Percentiles rank a stretch among this genome's conserved stretches.
phyloP scores from a whole-genome alignment of 2,113 vertebrate species.

The Hystrix brachyura region DNA sequence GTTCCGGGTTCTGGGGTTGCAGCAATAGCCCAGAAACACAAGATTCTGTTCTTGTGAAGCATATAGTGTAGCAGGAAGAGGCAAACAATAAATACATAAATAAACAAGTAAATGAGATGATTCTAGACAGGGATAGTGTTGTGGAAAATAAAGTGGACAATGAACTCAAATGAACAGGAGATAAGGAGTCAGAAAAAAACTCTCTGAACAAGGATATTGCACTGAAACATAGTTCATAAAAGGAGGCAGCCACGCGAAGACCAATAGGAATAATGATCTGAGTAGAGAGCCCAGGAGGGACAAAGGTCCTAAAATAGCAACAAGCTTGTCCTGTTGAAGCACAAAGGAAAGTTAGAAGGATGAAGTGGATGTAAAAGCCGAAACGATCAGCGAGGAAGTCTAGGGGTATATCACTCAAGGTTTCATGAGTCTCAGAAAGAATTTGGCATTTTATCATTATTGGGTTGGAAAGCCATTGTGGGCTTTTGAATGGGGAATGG shows the following conservation, averaged over 20 bases:
- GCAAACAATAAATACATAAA: background rate
- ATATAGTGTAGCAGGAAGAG: background rate
- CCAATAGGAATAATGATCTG: background rate
- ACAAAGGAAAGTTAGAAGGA: background rate
- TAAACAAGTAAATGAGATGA: background rate
- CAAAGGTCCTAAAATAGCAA: background rate
- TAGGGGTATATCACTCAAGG: background rate
- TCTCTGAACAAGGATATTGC: background rate
- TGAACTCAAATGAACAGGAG: background rate
- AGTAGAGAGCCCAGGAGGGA: background rate
- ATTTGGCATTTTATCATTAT: background rate
- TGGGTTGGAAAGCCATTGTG: background rate
- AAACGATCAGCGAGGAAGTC: background rate
- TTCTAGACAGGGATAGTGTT: background rate
- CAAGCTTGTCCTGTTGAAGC: background rate
- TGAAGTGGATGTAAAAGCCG: background rate
- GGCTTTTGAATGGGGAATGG: background rate
- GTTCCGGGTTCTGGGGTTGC: background rate
- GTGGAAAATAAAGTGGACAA: background rate
- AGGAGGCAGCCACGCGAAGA: background rate
- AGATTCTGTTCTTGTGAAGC: background rate
- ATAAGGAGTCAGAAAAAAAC: background rate
- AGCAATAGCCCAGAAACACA: slow-evolving; percentile 15
- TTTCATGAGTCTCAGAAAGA: background rate
- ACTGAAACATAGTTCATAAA: background rate